These are phyloP conservation scores for Chloroclysta siterata DNA, from an alignment of 2,888 invertebrate genomes.

Conservation along the genomic window DNA sequence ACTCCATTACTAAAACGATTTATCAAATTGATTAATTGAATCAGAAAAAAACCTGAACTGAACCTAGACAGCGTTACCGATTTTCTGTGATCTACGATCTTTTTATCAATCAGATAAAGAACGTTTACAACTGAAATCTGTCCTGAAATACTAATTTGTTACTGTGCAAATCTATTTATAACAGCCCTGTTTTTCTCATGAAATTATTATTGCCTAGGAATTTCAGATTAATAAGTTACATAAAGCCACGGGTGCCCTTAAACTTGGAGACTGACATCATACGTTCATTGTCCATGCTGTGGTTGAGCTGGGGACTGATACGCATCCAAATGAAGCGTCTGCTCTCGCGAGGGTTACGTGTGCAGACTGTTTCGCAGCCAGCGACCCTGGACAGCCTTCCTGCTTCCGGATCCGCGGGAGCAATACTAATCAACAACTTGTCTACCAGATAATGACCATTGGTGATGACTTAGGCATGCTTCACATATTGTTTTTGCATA, in stretches of 20 bases:
- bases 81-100: background rate
- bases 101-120: background rate
- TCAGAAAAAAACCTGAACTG: conserved; percentile 1
- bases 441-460: conserved; percentile 32
- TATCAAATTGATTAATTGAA: conserved; percentile 1
- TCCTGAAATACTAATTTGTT: background rate
- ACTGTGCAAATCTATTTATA: too few relatives aligned
- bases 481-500: conserved; percentile 16
- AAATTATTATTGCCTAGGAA: background rate
- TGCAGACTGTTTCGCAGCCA: conserved; percentile 56
- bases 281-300: conserved; percentile 50
- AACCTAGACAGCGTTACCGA: background rate
- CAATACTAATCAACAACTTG: conserved; percentile 65
- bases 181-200: background rate
- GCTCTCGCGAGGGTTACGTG: conserved; percentile 48
- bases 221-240: conserved; percentile 14
- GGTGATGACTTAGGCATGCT: conserved; percentile 17
- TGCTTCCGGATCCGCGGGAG: conserved; percentile 71
- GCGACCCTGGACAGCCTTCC: conserved; percentile 70
- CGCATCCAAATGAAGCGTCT: conserved; percentile 62
- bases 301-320: conserved; percentile 42
- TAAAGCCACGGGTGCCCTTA: conserved; percentile 41
- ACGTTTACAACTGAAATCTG: background rate
- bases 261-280: conserved; percentile 52
- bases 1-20: background rate